Conservation (phyloP, 2,797 vertebrate species). For the Pelochelys cantorii region DNA sequence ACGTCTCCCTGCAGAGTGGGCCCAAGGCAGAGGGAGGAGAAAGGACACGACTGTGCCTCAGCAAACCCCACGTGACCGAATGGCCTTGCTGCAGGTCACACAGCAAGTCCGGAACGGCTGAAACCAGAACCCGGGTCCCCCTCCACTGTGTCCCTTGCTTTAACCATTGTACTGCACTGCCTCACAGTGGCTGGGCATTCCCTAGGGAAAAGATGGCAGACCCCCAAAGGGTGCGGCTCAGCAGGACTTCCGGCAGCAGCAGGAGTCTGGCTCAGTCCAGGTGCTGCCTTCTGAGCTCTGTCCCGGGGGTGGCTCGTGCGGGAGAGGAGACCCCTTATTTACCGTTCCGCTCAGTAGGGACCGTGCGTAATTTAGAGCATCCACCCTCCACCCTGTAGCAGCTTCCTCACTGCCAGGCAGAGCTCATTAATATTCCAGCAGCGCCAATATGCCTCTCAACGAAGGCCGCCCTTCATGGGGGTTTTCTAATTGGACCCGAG, state of each 20-base stretch:
- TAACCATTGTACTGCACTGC: rapidly evolving
- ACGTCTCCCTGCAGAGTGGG: rapidly evolving
- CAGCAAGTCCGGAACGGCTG: background rate
- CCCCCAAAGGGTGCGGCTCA: background rate
- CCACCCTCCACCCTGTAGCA: background rate
- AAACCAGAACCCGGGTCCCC: background rate
- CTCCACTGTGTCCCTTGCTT: background rate
- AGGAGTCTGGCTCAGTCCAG: background rate
- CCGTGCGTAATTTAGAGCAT: conserved; percentile 37
- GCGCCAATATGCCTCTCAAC: conserved; percentile 16
- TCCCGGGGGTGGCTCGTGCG: background rate
- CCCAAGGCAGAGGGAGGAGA: background rate
- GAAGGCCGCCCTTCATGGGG: conserved; percentile 51
- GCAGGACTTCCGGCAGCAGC: background rate
- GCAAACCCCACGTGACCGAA: background rate
- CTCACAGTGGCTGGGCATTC: background rate
- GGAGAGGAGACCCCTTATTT: background rate
- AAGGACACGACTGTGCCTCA: background rate
- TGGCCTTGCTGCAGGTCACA: background rate
- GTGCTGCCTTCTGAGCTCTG: rapidly evolving
- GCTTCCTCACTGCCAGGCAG: background rate
- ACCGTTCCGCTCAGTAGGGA: conserved; percentile 18
- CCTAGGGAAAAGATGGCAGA: rapidly evolving
- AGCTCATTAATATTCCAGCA: conserved; percentile 73
- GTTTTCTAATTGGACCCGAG: conserved; percentile 63